Percentiles rank a stretch among this genome's conserved stretches.
phyloP scores from a whole-genome alignment of 2,113 vertebrate genomes.

The Erythrocercus mccallii region DNA sequence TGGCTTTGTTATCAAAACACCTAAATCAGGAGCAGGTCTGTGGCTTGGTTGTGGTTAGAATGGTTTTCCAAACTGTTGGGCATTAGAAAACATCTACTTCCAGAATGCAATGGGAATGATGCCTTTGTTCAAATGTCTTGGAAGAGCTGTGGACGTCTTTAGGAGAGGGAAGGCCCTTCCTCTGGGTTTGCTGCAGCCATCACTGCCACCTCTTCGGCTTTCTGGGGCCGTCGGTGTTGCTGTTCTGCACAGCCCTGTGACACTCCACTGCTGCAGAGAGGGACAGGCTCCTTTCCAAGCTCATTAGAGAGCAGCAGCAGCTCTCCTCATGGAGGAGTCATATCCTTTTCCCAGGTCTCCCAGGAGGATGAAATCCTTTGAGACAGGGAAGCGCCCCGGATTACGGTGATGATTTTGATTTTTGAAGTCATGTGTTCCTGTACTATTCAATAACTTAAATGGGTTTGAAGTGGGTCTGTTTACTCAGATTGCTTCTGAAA shows the following conservation, averaged over 20 bases:
- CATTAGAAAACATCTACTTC: accelerated
- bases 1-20: background rate
- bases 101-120: background rate
- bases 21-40: background rate
- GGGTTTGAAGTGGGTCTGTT: background rate
- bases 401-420: background rate
- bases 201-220: background rate
- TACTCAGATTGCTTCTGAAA: background rate
- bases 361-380: accelerated
- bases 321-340: background rate
- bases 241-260: background rate
- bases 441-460: background rate
- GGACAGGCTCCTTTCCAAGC: background rate
- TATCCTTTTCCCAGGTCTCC: background rate
- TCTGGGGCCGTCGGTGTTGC: accelerated
- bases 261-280: accelerated
- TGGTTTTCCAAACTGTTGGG: background rate
- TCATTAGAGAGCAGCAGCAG: background rate
- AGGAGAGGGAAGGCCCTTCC: too few relatives aligned
- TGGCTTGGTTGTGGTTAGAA: background rate
- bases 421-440: accelerated
- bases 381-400: background rate
- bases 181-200: background rate
- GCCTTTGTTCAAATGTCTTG: background rate
- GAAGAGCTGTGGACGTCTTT: background rate